Conservation (phyloP, 2,888 invertebrate genomes). For the Neuroscelio doddi region DNA sequence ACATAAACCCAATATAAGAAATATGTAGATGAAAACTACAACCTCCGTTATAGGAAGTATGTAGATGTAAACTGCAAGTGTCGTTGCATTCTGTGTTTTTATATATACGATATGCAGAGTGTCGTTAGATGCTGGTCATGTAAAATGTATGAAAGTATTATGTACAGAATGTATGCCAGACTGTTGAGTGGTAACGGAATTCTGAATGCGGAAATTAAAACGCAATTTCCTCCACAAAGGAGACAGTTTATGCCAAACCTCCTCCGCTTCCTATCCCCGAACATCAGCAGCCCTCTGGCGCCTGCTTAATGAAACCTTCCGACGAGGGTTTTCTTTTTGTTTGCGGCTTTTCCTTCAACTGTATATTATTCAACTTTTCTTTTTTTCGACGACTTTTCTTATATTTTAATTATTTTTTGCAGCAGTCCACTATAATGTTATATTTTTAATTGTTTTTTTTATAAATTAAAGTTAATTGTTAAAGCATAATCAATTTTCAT, state of each 20-base stretch:
- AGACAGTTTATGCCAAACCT: constrained; percentile 67
- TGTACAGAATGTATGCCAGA: constrained; percentile 56
- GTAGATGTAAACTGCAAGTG: constrained; percentile 22
- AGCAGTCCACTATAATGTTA: constrained; percentile 14
- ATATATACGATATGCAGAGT: constrained; percentile 5
- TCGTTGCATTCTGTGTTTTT: constrained; percentile 18
- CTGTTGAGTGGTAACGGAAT: constrained; percentile 56
- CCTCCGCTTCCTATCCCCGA: constrained; percentile 37
- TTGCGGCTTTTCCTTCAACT: constrained; percentile 35
- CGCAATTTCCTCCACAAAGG: constrained; percentile 71
- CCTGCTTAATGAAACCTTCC: constrained; percentile 68
- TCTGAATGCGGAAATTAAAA: constrained; percentile 71
- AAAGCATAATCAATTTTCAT: constrained; percentile 36
- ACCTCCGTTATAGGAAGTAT: too few relatives aligned
- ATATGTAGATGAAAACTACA: too few relatives aligned
- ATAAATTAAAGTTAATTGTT: constrained; percentile 28
- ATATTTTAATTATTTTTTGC: constrained; percentile 4
- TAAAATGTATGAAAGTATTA: constrained; percentile 65
- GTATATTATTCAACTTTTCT: too few relatives aligned
- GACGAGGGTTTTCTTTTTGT: constrained; percentile 60
- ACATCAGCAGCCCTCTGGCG: constrained; percentile 52
- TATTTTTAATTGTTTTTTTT: constrained; percentile 20
- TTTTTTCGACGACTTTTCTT: constrained; percentile 9
- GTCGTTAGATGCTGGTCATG: constrained; percentile 54
- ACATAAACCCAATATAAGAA: constrained; percentile 26